Evolutionary conservation across 2,113 vertebrate genomes (phyloP), one percentile per base, ranked within the genome.

Genomic region (Mus musculus): DNA sequence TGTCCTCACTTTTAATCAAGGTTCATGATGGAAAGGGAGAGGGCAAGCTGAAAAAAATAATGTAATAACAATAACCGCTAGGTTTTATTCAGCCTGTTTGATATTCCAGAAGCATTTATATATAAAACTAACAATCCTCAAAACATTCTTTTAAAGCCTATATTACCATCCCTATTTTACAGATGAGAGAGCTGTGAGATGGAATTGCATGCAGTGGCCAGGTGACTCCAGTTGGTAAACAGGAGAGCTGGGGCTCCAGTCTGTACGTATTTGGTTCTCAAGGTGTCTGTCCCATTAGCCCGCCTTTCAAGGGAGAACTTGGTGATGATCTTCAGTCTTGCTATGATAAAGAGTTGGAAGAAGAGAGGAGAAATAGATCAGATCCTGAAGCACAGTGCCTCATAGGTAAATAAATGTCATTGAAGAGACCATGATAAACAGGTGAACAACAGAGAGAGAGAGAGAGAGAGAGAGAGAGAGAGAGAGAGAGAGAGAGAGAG

Each of bases 111-210:
- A 72, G 8, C 54, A 82, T 72, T 76, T 95, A 72, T 33, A 10
- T 73, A 52, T 86, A 96, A 81, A 94, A 71, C 54, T 88, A 89
- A 82, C 28, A 95, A 63, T 78, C 56, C 63, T 89, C 65, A 92
- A 85, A 86, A 69, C 20, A 72, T 73, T 71, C 33, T 26, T 78
- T 63, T 61, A 75, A 94, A 92, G 52, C 71, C 19, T 73, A 14
- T 63, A 6, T 77, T 88, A 36, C 81, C 92, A 59, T 77, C 19
- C 42, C 56, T 86, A 0, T 93, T 95, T 97, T 95, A 81, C 69
- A 95, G 73, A 90, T 65, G n/a, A 94, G 56, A 88, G 42, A 81
- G n/a, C 30, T 24, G 22, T 80, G 28, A 63, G 81, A 46, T 30
- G 33, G 88, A 84, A 63, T 36, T 36, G 56, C 17, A 36, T 36